Evolutionary conservation across 2,888 invertebrate genomes (phyloP), one percentile per base, ranked within the genome.

Genomic region (Sabatieria punctata): DNA sequence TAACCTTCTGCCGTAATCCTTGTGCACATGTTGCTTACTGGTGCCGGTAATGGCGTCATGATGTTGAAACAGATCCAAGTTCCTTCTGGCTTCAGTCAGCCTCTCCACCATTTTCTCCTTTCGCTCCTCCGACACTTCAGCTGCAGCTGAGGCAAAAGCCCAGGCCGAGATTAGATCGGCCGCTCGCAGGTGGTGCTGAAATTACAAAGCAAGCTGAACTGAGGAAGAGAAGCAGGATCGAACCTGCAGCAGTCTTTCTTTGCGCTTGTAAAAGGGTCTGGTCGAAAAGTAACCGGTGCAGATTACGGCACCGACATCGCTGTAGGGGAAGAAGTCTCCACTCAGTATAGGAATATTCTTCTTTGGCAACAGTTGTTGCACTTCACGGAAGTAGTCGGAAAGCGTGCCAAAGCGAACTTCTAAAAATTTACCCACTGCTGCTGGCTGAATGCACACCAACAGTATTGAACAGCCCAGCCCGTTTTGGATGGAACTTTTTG

Each of bases 31-130:
- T 0, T 81, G 77, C 63, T 85, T 86, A 1, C 86, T 84, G 0
- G 93, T 93, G 4, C 93, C 93, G 0, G 93, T 93, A 47, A 93
- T 91, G 8, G 91, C 93, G 64, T 95, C 95, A 67, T 95, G 95
- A 65, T 95, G 95, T 65, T 93, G 89, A 64, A 93, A 93, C 13
- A 93, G 71, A 0, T 82, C 91, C 50, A 93, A 71, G 66, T 82
- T 82, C 41, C 86, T 75, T 40, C 91, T 73, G 0, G 82, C 85
- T n/a, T 38, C 19, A 6, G 19, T 38, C 22, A 38, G n/a, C n/a
- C n/a, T n/a, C n/a, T n/a, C n/a, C n/a, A n/a, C n/a, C n/a, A n/a
- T n/a, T n/a, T n/a, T n/a, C n/a, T n/a, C n/a, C n/a, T n/a, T n/a
- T n/a, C n/a, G n/a, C n/a, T n/a, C n/a, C n/a, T n/a, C n/a, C n/a